A percentile compares a stretch with the other conserved stretches of the same genome.
Conservation (phyloP, 2,113 vertebrate species). For the Eulacestoma nigropectus region DNA sequence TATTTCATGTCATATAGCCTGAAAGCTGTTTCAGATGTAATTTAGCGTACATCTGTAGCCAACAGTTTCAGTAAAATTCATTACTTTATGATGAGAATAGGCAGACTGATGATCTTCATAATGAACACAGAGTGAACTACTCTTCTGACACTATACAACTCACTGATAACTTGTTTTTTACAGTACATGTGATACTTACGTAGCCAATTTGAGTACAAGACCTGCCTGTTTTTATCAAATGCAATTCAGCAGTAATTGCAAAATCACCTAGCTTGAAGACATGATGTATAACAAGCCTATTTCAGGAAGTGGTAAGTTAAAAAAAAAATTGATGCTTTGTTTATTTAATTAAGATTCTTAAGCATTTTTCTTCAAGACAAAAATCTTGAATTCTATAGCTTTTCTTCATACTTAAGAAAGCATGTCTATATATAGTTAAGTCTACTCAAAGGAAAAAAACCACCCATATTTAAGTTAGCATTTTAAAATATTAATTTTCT, state of each 20-base stretch:
- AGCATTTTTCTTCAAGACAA: background rate
- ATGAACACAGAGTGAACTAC: background rate
- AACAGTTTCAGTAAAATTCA: constrained; percentile 14
- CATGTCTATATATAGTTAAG: background rate
- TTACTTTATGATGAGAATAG: background rate
- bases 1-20: background rate
- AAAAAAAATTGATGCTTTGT: background rate
- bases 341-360: background rate
- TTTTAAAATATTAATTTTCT: background rate
- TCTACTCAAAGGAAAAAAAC: background rate
- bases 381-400: background rate
- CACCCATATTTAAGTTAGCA: background rate
- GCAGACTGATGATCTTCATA: background rate
- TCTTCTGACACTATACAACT: background rate
- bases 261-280: background rate
- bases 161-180: constrained; percentile 4
- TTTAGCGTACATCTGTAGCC: background rate
- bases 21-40: background rate
- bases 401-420: background rate
- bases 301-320: background rate
- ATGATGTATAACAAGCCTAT: background rate
- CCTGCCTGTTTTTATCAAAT: background rate
- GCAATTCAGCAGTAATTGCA: background rate
- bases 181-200: background rate
- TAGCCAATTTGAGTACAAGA: background rate